Evolutionary conservation across 23 tunicate genomes (phyloP).

Genomic region (Corella eumyota): DNA sequence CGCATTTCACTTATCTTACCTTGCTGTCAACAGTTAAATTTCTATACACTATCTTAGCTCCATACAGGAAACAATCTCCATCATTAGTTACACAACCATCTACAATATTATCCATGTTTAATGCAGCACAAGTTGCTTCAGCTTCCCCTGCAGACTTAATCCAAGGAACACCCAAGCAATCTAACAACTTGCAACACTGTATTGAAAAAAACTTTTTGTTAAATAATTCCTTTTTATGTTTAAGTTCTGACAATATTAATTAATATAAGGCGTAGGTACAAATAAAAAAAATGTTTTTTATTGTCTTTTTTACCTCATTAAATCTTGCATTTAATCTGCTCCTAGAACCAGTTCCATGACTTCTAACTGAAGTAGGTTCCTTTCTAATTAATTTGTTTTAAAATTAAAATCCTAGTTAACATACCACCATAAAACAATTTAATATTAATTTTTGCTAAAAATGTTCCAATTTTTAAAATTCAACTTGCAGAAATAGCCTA

Average conservation of each 20-base stretch:
- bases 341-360: conserved; percentile 30
- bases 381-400: no score
- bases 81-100: conserved; percentile 76
- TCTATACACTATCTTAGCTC: conserved; percentile 59
- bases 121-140: conserved; percentile 77
- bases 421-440: no score
- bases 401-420: no score
- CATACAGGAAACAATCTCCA: conserved; percentile 75
- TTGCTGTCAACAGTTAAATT: conserved; percentile 38
- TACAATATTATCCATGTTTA: conserved; percentile 36
- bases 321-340: conserved; percentile 31
- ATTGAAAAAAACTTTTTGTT: conserved; percentile 1
- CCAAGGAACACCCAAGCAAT: conserved; percentile 69
- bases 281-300: background rate
- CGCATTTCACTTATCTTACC: no score
- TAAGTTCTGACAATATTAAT: background rate
- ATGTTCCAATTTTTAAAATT: no score
- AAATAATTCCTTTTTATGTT: background rate
- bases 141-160: conserved; percentile 91
- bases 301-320: conserved; percentile 39
- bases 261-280: background rate
- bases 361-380: no score
- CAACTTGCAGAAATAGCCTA: no score
- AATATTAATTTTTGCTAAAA: no score
- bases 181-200: conserved; percentile 74